Evolutionary conservation across 2,888 invertebrate genomes (phyloP).

Genomic region (Leucophenga montana): DNA sequence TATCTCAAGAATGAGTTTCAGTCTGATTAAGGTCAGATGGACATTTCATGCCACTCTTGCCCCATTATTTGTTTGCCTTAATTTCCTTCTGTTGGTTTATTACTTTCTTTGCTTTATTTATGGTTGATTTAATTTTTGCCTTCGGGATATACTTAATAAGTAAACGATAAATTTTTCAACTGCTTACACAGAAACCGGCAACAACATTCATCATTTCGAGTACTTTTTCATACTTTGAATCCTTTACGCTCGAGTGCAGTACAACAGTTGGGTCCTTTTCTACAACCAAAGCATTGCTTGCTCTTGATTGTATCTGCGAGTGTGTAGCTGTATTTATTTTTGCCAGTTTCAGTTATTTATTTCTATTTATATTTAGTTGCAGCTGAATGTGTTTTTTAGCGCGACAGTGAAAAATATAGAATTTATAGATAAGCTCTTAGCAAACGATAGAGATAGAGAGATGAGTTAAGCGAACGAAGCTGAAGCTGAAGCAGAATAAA

Average conservation of each 20-base stretch:
- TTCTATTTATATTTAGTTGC: too few species aligned
- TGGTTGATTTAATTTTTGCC: slow-evolving; percentile 62
- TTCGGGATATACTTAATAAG: slow-evolving; percentile 61
- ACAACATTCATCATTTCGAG: slow-evolving; percentile 11
- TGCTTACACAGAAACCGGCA: slow-evolving; percentile 31
- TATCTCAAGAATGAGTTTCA: neutral
- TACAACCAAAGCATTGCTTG: slow-evolving; percentile 11
- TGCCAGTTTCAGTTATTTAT: neutral
- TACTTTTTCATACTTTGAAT: slow-evolving; percentile 15
- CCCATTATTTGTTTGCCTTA: slow-evolving; percentile 37
- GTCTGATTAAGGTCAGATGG: slow-evolving; percentile 2
- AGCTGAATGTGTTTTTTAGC: neutral
- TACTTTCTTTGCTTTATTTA: slow-evolving; percentile 35
- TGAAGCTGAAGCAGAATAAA: slow-evolving; percentile 52
- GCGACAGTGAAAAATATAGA: slow-evolving; percentile 52
- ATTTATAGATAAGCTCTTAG: slow-evolving; percentile 46
- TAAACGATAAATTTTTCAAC: slow-evolving; percentile 56
- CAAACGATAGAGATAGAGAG: neutral
- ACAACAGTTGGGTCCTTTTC: neutral
- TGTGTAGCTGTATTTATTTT: neutral
- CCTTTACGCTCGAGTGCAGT: slow-evolving; percentile 13
- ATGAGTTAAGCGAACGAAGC: neutral
- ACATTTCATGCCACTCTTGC: neutral
- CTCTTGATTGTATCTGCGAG: neutral
- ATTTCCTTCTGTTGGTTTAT: slow-evolving; percentile 44